Base-by-base conservation (phyloP, 2,888 invertebrate genomes). In the Heterodera filipjevi region DNA sequence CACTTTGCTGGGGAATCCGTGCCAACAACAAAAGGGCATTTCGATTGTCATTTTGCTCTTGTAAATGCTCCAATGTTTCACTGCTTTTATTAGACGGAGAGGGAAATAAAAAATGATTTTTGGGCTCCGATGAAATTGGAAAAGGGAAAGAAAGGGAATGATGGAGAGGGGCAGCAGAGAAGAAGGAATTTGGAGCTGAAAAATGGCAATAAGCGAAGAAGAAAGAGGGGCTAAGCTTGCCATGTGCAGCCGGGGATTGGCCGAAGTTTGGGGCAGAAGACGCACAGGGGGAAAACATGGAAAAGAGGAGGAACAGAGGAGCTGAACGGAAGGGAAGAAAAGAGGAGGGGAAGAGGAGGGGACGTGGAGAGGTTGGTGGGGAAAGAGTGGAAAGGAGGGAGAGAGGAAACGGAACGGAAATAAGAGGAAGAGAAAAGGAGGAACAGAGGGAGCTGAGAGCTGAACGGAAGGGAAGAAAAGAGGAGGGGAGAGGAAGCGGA, bases 11-110 rank as follows among this genome's bases (percentile, higher is more conserved):
- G 8, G 59, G 27, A 59, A 27, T n/a, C 59, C 22, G n/a, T 8
- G 59, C 59, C 59, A 59, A n/a, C 10, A 59, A 22, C 59, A 59
- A 59, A 59, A 59, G 27, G 59, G n/a, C 59, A 59, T 59, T 59
- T 59, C 27, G 19, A 27, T 5, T n/a, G 27, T 10, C n/a, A 6
- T 12, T 59, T 10, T 27, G n/a, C 59, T 27, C 8, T 27, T 59
- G 59, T 12, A 12, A 59, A 59, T 59, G n/a, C 59, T 59, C 59
- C 27, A 27, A 8, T 14, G 49, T 49, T 49, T 3, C 19, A 14
- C 10, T 19, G 16, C n/a, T n/a, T n/a, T n/a, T n/a, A n/a, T n/a
- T n/a, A 16, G 49, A 49, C 16, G 49, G 49, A 19, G 39, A 39
- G 39, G 39, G 39, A 39, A 39, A 39, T 6, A 12, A 39, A 39